phyloP scores from a whole-genome alignment of 2,113 vertebrate species.

The Hirundichthys speculiger region DNA sequence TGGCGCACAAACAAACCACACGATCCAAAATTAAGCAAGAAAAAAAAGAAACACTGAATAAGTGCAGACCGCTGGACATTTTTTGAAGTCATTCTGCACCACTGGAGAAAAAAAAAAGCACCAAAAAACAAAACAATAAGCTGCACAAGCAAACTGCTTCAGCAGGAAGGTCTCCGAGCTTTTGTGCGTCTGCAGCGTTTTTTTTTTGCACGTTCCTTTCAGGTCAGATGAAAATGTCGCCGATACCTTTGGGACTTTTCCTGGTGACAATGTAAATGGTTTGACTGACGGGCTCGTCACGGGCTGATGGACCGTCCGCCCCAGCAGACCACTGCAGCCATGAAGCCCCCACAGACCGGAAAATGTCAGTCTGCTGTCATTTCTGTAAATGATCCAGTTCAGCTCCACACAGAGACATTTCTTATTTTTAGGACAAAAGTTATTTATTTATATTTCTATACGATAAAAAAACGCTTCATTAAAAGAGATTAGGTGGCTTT shows the following conservation, averaged over 20 bases:
- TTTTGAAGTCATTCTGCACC: background rate
- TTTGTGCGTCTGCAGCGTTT: background rate
- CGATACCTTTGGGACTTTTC: constrained; percentile 11
- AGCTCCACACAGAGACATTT: background rate
- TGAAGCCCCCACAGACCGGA: constrained; percentile 35
- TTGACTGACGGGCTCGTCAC: constrained; percentile 55
- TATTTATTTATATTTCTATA: too few species aligned
- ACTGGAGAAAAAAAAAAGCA: too few species aligned
- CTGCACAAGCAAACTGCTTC: background rate
- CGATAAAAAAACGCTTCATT: too few species aligned
- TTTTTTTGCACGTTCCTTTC: constrained; percentile 9
- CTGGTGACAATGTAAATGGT: constrained; percentile 34
- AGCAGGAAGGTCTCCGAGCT: background rate
- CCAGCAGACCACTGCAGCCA: constrained; percentile 31
- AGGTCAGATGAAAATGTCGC: background rate
- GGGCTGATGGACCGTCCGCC: constrained; percentile 36
- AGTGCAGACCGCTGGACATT: background rate
- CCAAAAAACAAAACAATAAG: background rate
- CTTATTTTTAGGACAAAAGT: too few species aligned
- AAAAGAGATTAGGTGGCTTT: too few species aligned
- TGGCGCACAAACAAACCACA: too few species aligned
- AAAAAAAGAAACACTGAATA: background rate
- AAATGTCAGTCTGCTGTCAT: constrained; percentile 50
- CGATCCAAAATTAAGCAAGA: too few species aligned
- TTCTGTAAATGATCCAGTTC: constrained; percentile 13